Percentiles rank a stretch among this genome's conserved stretches.
These are phyloP conservation scores for Standfussiana lucernea DNA, from an alignment of 2,888 invertebrate genomes.

Conservation along the genomic window DNA sequence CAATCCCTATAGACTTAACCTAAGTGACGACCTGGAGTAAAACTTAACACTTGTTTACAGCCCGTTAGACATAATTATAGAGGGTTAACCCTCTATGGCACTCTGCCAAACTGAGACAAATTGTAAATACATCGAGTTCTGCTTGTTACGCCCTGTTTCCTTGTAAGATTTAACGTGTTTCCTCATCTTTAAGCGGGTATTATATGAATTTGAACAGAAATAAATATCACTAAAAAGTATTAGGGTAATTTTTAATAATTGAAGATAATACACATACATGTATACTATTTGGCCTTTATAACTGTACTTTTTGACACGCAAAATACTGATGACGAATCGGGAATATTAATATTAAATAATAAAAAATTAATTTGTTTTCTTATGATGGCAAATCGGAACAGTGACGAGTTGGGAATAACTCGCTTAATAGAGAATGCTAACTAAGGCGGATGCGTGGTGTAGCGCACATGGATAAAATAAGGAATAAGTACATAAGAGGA, in stretches of 20 bases:
- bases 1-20: background rate
- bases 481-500: too few species aligned
- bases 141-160: slow-evolving; percentile 29
- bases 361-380: too few species aligned
- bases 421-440: background rate
- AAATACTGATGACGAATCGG: too few species aligned
- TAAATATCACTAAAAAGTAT: background rate
- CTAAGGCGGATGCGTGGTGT: too few species aligned
- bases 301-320: too few species aligned
- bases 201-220: background rate
- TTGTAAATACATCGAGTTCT: slow-evolving; percentile 36
- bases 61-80: slow-evolving; percentile 41
- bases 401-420: too few species aligned
- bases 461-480: too few species aligned
- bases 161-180: slow-evolving; percentile 29
- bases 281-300: too few species aligned
- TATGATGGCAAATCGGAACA: too few species aligned
- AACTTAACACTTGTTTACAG: slow-evolving; percentile 38
- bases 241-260: too few species aligned
- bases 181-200: background rate
- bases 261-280: too few species aligned
- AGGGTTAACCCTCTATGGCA: slow-evolving; percentile 25
- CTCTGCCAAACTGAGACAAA: slow-evolving; percentile 36
- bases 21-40: background rate
- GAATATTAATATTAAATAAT: too few species aligned